Evolutionary conservation across 2,888 invertebrate genomes (phyloP).

Genomic region (Meliscaeva auricollis): DNA sequence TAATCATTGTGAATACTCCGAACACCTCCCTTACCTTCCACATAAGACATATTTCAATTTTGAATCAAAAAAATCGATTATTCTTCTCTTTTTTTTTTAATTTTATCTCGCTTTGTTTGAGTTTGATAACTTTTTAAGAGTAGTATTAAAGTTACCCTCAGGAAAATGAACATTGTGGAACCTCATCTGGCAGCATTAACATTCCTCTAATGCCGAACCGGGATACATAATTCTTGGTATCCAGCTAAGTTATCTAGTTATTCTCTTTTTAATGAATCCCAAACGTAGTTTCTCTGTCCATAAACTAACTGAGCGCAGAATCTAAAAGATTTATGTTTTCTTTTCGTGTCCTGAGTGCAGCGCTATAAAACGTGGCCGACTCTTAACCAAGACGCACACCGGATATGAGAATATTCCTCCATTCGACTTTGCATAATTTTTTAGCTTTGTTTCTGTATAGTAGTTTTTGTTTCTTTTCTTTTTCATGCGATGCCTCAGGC

Average conservation of each 20-base stretch:
- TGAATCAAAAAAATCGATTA: too few relatives aligned
- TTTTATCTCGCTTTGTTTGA: too few relatives aligned
- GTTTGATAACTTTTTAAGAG: too few relatives aligned
- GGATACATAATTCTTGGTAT: constrained; percentile 23
- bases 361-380: constrained; percentile 44
- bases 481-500: background rate
- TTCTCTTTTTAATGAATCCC: background rate
- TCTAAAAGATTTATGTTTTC: constrained; percentile 63
- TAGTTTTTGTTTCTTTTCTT: constrained; percentile 22
- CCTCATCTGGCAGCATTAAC: background rate
- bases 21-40: too few relatives aligned
- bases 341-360: constrained; percentile 59
- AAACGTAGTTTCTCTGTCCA: constrained; percentile 23
- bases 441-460: constrained; percentile 23
- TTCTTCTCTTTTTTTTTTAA: too few relatives aligned
- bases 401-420: constrained; percentile 57
- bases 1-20: too few relatives aligned
- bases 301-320: constrained; percentile 56
- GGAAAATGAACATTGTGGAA: too few relatives aligned
- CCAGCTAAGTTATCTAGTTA: constrained; percentile 24
- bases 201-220: background rate
- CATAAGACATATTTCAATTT: too few relatives aligned
- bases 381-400: constrained; percentile 24
- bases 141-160: too few relatives aligned
- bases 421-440: constrained; percentile 56